Conservation (phyloP, 2,113 vertebrate species). For the Oryzias celebensis region DNA sequence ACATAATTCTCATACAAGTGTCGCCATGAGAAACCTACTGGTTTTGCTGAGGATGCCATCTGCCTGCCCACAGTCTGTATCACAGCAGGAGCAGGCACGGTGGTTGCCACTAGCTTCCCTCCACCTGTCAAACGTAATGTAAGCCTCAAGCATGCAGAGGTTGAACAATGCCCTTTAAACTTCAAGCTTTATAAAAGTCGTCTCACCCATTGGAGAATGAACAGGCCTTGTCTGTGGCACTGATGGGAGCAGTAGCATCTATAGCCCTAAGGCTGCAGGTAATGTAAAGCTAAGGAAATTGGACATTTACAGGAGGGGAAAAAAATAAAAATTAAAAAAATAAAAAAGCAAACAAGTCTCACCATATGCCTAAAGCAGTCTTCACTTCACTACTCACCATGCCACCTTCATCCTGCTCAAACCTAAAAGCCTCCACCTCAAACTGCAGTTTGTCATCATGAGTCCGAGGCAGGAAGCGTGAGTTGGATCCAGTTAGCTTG, state of each 20-base stretch:
- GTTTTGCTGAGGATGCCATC: too few species aligned
- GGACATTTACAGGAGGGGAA: neutral
- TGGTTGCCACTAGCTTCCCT: constrained; percentile 40
- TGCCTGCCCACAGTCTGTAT: constrained; percentile 31
- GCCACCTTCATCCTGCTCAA: constrained; percentile 40
- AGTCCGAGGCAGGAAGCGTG: constrained; percentile 50
- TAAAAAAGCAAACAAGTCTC: too few species aligned
- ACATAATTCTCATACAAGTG: too few species aligned
- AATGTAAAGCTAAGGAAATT: constrained; percentile 54
- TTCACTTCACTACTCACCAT: constrained; percentile 30
- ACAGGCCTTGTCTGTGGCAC: constrained; percentile 56
- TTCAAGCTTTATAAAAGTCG: accelerated
- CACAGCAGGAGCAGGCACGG: constrained; percentile 47
- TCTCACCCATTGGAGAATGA: constrained; percentile 61
- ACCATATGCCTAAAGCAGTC: too few species aligned
- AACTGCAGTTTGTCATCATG: constrained; percentile 48
- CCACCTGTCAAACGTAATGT: constrained; percentile 42
- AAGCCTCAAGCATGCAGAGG: neutral
- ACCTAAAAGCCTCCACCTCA: constrained; percentile 64
- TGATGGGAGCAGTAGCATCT: neutral
- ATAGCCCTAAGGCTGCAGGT: constrained; percentile 58
- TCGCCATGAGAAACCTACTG: too few species aligned
- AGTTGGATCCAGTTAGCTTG: constrained; percentile 56
- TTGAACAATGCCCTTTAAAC: neutral
- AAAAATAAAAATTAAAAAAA: neutral